phyloP scores from a whole-genome alignment of 2,888 invertebrate species.

The Brachycybe producta region DNA sequence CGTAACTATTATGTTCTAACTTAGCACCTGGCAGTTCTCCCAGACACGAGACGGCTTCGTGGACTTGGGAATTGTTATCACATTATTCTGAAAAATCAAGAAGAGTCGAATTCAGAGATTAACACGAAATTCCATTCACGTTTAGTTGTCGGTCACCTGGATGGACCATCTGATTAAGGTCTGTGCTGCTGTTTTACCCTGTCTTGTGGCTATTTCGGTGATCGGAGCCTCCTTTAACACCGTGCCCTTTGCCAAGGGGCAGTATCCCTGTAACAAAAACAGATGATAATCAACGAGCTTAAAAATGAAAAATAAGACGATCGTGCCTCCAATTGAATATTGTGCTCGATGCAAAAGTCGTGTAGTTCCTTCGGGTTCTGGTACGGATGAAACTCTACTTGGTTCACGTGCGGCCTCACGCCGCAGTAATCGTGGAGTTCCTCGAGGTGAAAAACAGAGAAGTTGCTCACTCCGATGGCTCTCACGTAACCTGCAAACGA shows the following conservation, averaged over 20 bases:
- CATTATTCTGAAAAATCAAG: conserved; percentile 26
- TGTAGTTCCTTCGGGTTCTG: conserved; percentile 29
- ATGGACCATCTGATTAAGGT: conserved; percentile 34
- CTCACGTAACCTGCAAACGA: conserved; percentile 25
- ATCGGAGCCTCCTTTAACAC: conserved; percentile 28
- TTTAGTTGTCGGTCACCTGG: conserved; percentile 22
- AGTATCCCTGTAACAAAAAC: conserved; percentile 30
- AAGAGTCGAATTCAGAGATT: background rate
- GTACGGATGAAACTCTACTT: conserved; percentile 35
- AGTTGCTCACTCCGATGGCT: conserved; percentile 35
- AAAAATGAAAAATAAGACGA: background rate
- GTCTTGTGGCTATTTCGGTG: conserved; percentile 27
- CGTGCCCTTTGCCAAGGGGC: conserved; percentile 34
- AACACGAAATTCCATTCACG: background rate
- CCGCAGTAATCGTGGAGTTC: conserved; percentile 28
- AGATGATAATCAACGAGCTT: background rate
- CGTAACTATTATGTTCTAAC: too few species aligned
- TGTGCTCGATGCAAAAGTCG: conserved; percentile 29
- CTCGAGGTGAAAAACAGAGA: conserved; percentile 28
- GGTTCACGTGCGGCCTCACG: conserved; percentile 32
- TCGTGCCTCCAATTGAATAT: conserved; percentile 29
- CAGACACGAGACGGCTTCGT: conserved; percentile 28
- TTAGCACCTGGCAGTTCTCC: conserved; percentile 28
- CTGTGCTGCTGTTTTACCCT: conserved; percentile 31
- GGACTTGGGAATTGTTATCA: conserved; percentile 35